Conservation (phyloP, 2,797 vertebrate species). For the Kryptopterus vitreolus region DNA sequence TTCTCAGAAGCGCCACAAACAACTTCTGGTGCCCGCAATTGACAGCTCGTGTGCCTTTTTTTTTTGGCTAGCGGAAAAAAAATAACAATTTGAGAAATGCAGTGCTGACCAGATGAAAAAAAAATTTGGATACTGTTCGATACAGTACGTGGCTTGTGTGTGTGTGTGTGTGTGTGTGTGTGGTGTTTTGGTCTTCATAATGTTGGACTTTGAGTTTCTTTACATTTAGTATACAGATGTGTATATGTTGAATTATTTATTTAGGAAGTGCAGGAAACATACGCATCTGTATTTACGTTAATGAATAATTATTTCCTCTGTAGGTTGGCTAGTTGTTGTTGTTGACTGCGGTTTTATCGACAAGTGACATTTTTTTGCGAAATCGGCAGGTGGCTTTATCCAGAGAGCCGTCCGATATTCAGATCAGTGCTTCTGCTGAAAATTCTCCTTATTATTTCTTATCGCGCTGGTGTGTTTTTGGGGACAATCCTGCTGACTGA, state of each 20-base stretch:
- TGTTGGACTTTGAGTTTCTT: neutral
- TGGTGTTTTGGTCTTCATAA: no score
- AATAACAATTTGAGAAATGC: neutral
- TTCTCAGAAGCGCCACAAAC: conserved; percentile 56
- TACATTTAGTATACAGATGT: neutral
- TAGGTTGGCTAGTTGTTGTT: neutral
- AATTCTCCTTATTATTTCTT: neutral
- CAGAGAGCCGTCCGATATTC: neutral
- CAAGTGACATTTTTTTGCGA: no score
- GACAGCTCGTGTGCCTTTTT: conserved; percentile 18
- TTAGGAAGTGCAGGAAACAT: no score
- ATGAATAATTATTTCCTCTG: neutral
- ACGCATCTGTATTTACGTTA: neutral
- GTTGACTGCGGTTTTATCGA: neutral
- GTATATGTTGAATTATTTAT: no score
- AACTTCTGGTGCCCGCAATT: conserved; percentile 41
- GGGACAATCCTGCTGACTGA: neutral
- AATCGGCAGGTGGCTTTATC: no score
- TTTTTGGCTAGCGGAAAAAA: conserved; percentile 19
- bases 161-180: no score
- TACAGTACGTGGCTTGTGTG: no score
- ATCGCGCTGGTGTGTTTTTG: neutral
- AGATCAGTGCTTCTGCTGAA: neutral
- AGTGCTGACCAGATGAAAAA: conserved; percentile 7
- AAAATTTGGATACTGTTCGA: neutral